phyloP scores from a whole-genome alignment of 2,113 vertebrate species.

The Gallinago undulata region DNA sequence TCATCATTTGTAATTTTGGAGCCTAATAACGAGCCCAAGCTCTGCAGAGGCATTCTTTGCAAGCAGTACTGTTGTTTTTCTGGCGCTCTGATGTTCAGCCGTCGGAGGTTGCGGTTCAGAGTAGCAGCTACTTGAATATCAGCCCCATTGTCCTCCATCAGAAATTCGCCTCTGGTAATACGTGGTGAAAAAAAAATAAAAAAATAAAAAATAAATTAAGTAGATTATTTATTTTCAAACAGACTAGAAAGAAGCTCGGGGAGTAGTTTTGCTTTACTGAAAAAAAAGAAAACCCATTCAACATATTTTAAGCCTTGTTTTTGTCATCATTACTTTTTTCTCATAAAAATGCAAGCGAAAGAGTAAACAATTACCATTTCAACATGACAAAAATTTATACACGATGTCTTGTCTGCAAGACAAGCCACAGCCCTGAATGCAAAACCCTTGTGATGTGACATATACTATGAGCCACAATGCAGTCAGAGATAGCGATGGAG shows the following conservation, averaged over 20 bases:
- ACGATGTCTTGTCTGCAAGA: neutral
- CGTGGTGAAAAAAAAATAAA: neutral
- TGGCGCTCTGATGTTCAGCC: neutral
- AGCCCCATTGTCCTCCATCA: conserved; percentile 34
- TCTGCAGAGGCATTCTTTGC: neutral
- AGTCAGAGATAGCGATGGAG: fast-evolving
- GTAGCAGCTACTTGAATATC: conserved; percentile 22
- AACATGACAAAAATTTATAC: neutral
- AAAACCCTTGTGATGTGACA: fast-evolving
- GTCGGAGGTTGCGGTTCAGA: neutral
- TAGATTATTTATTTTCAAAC: neutral
- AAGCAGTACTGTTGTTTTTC: neutral
- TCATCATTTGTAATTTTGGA: neutral
- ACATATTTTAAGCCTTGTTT: neutral
- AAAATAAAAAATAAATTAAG: neutral
- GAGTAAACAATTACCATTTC: conserved; percentile 7
- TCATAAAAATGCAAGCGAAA: neutral
- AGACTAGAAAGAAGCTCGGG: neutral
- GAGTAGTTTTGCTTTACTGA: neutral
- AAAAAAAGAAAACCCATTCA: neutral
- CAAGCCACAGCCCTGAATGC: neutral
- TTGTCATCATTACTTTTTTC: neutral
- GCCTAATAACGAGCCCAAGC: neutral
- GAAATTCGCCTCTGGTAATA: neutral
- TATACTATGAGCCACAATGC: fast-evolving